Evolutionary conservation across 1,140 invertebrate genomes (phyloP), one percentile per base, ranked within the genome.

Genomic region (Coelopa frigida): DNA sequence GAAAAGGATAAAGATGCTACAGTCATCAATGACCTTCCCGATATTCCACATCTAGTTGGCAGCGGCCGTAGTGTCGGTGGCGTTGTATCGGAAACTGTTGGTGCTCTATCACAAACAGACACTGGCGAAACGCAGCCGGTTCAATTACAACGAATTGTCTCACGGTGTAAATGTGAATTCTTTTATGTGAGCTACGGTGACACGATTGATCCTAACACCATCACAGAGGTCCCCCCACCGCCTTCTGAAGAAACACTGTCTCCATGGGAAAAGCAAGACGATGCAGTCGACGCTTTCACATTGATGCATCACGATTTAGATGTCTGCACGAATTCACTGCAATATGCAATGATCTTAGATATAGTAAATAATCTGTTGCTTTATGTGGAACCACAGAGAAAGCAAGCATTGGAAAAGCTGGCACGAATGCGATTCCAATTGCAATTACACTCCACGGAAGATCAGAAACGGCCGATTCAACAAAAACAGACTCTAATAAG

Each of bases 281-380:
- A 85, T 22, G 87, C 89, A 12, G 91, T 95, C 5, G 94, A 99
- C 73, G 91, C 92, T 3, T 98, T 99, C 60, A 98, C 94, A 1
- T 73, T 99, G 2, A 95, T 97, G 81, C 96, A 99, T 75, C 89
- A 99, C 63, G 95, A 98, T 72, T 74, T 99, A 3, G 91, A 98
- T 66, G 90, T 98, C 1, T 95, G 89, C 71, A 98, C 94, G 5
- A 98, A 98, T 72, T 94, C 92, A 1, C 75, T 94, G 50, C 87
- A 90, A 72, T 98, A 96, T 72, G 85, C 87, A 2, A 96, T 97
- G 89, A 82, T 98, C 17, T 72, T 99, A 54, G 95, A 99, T 65
- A 89, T 99, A 50, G 85, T 98, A 1, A 99, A 99, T 71, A 98
- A 98, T 74, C 74, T 99, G 3, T 70, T 99, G 27, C 77, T 99